Conservation (phyloP, 2,113 vertebrate species). For the Puffinus mauretanicus region DNA sequence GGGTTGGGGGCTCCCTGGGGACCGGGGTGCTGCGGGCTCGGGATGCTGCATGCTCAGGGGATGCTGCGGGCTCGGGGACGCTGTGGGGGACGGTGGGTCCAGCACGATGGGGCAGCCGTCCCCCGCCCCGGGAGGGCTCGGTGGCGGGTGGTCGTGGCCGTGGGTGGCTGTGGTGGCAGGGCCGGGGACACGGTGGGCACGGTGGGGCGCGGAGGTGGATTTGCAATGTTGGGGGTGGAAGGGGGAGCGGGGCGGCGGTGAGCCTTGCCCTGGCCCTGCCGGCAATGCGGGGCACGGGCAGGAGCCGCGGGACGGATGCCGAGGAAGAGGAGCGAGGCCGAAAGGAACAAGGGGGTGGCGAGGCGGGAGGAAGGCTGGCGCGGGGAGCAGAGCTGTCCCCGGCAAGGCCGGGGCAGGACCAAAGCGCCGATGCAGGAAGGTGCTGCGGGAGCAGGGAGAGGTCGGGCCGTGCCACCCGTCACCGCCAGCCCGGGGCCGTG, state of each 20-base stretch:
- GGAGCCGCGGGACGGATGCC: rapidly evolving
- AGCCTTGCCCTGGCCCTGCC: not conserved
- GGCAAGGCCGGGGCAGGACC: not conserved
- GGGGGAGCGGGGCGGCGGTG: not conserved
- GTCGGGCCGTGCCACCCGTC: not conserved
- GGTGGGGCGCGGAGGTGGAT: not conserved
- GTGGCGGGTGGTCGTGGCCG: rapidly evolving
- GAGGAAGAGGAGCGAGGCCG: not conserved
- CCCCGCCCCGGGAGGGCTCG: rapidly evolving
- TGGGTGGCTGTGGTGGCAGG: not conserved
- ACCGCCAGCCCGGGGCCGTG: not conserved
- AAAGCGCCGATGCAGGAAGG: not conserved
- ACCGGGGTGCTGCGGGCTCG: not conserved
- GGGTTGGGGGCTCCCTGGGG: not conserved
- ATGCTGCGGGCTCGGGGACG: not conserved
- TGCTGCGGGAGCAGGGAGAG: not conserved
- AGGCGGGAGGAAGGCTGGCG: not conserved
- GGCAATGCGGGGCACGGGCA: rapidly evolving
- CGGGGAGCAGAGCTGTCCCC: not conserved
- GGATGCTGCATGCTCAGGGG: conserved; percentile 3
- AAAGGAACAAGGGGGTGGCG: not conserved
- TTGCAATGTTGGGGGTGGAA: not conserved
- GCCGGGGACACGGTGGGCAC: not conserved
- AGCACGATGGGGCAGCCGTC: not conserved
- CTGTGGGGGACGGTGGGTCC: not conserved